phyloP scores from a whole-genome alignment of 1,140 invertebrate species.

The Leptinotarsa texana region DNA sequence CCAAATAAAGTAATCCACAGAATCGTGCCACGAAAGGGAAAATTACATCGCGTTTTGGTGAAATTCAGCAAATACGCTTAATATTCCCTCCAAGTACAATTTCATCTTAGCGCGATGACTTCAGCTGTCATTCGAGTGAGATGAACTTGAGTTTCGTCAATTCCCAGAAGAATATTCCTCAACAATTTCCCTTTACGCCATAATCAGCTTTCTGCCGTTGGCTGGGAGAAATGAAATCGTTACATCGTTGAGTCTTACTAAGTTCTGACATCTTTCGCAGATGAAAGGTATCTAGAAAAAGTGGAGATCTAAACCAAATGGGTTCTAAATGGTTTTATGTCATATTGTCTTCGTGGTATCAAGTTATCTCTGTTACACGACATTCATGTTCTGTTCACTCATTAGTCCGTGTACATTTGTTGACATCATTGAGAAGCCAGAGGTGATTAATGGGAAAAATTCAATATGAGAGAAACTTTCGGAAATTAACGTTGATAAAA shows the following conservation, averaged over 20 bases:
- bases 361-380: too few species aligned
- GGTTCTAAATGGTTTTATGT: too few species aligned
- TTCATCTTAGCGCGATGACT: constrained; percentile 22
- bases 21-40: neutral
- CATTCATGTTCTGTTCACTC: too few species aligned
- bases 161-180: neutral
- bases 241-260: neutral
- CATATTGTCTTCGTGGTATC: too few species aligned
- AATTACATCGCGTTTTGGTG: constrained; percentile 7
- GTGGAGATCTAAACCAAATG: neutral
- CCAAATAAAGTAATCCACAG: neutral
- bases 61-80: constrained; percentile 21
- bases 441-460: too few species aligned
- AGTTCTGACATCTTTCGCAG: neutral
- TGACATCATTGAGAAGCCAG: too few species aligned
- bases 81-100: constrained; percentile 23
- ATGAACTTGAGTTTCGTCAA: constrained; percentile 9
- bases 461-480: too few species aligned
- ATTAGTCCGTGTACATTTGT: too few species aligned
- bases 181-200: neutral
- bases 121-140: constrained; percentile 5
- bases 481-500: too few species aligned
- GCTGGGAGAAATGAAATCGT: neutral
- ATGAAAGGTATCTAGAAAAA: neutral
- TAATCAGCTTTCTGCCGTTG: neutral